These are phyloP conservation scores for Archips crataeganus DNA, from an alignment of 2,888 invertebrate species.

Conservation along the genomic window DNA sequence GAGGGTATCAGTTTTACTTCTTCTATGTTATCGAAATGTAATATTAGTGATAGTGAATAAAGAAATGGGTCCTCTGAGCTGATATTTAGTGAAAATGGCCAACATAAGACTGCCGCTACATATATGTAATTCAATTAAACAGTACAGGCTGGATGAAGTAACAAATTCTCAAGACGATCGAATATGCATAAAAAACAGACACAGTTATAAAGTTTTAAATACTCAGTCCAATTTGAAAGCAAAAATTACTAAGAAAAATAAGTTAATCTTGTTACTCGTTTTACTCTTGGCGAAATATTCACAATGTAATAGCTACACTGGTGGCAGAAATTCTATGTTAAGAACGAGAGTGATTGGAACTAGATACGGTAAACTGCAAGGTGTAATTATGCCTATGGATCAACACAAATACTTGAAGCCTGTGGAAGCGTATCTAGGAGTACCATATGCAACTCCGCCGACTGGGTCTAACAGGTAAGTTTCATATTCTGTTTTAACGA, in stretches of 20 bases:
- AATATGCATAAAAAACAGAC: constrained; percentile 47
- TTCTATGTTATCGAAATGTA: constrained; percentile 1
- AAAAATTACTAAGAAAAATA: constrained; percentile 59
- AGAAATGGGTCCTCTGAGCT: constrained; percentile 79
- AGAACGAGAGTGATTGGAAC: constrained; percentile 93
- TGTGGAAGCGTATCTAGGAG: constrained; percentile 93
- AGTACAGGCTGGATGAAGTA: constrained; percentile 62
- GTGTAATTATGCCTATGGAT: constrained; percentile 92
- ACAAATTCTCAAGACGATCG: constrained; percentile 49
- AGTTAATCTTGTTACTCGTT: constrained; percentile 68
- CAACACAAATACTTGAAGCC: constrained; percentile 91
- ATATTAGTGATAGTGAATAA: constrained; percentile 54
- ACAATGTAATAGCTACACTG: constrained; percentile 72
- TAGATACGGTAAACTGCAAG: constrained; percentile 94
- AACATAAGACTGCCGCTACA: constrained; percentile 78
- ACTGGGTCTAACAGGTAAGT: constrained; percentile 90
- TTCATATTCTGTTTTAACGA: constrained; percentile 1
- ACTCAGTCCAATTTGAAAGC: constrained; percentile 45
- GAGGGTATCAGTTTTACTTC: neutral
- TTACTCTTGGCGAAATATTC: constrained; percentile 68
- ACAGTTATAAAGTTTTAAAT: constrained; percentile 48
- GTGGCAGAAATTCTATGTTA: constrained; percentile 88
- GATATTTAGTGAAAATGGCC: constrained; percentile 82
- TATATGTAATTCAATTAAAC: constrained; percentile 82
- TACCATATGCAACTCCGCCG: constrained; percentile 95